Base-by-base conservation (phyloP, 1,140 invertebrate species). In the Calosoma granatense region DNA sequence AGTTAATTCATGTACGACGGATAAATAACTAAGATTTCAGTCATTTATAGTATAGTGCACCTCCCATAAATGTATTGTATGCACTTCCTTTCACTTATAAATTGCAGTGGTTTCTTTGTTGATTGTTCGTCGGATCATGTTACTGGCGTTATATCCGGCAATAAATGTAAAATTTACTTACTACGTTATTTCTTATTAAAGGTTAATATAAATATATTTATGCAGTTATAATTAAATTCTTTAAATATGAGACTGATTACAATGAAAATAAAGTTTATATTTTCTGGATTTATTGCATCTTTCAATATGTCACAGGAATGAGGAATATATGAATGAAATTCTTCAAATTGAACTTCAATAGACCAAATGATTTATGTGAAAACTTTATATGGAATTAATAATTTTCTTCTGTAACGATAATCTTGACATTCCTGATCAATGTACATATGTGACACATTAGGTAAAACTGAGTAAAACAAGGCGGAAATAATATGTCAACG, bases 381-480 rank as follows among this genome's bases (percentile, higher is more conserved):
- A n/a, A n/a, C 6, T 36, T 9, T 36, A 9, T 36, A 36, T 36
- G 6, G n/a, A 36, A 36, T 36, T 36, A n/a, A 36, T 9, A 36
- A 9, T 9, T 36, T 36, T 36, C 26, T 36, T 36, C 26, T 36
- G 6, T n/a, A 6, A 36, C 26, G 26, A 36, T 36, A 36, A 6
- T 36, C 26, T 36, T 36, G n/a, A 36, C 26, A 36, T 36, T 36
- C 26, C n/a, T 36, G 26, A 36, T n/a, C n/a, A n/a, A n/a, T n/a
- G n/a, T n/a, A n/a, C n/a, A n/a, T n/a, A n/a, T 47, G 17, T 47
- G 41, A 47, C 41, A 47, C 41, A 47, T 47, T 47, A 47, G 6
- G 17, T 3, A 47, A 47, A 47, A 47, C 17, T 47, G 17, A 4
- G 17, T 3, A 47, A 47, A 47, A 47, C 17, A 12, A 47, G 41